A percentile compares a stretch with the other conserved stretches of the same genome.
Evolutionary conservation across 2,113 vertebrate genomes (phyloP).

Genomic region (Phycodurus eques): DNA sequence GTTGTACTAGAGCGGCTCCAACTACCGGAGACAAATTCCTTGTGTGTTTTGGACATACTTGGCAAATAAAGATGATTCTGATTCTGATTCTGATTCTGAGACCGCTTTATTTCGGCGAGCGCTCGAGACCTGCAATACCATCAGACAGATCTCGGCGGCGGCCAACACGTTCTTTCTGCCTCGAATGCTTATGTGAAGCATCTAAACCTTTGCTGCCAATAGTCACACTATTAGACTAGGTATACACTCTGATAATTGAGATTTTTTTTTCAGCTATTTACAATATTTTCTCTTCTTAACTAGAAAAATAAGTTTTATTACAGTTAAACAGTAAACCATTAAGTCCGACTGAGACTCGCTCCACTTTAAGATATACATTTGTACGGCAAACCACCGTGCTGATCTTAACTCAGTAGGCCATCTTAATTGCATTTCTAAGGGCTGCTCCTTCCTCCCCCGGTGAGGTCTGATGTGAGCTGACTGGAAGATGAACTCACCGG

Average conservation of each 20-base stretch:
- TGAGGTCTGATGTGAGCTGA: conserved; percentile 65
- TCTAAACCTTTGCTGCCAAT: neutral
- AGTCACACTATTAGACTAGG: neutral
- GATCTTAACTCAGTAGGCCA: conserved; percentile 64
- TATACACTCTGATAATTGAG: neutral
- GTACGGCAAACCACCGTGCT: conserved; percentile 37
- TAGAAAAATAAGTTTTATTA: neutral
- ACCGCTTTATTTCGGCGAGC: neutral
- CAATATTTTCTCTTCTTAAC: neutral
- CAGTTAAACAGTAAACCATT: neutral
- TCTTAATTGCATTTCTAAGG: conserved; percentile 64
- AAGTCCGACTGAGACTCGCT: neutral
- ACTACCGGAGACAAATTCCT: too few relatives aligned
- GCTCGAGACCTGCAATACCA: neutral
- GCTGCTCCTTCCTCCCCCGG: conserved; percentile 45
- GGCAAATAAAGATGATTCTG: too few relatives aligned
- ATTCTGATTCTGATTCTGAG: too few relatives aligned
- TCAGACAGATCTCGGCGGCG: neutral
- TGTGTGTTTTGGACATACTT: too few relatives aligned
- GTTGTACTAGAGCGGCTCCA: too few relatives aligned
- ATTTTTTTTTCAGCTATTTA: neutral
- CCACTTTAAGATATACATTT: neutral
- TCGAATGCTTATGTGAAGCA: too few relatives aligned
- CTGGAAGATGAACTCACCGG: conserved; percentile 69
- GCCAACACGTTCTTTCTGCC: neutral